These are phyloP conservation scores for Barnardius zonarius DNA, from an alignment of 2,113 vertebrate species.

Conservation along the genomic window DNA sequence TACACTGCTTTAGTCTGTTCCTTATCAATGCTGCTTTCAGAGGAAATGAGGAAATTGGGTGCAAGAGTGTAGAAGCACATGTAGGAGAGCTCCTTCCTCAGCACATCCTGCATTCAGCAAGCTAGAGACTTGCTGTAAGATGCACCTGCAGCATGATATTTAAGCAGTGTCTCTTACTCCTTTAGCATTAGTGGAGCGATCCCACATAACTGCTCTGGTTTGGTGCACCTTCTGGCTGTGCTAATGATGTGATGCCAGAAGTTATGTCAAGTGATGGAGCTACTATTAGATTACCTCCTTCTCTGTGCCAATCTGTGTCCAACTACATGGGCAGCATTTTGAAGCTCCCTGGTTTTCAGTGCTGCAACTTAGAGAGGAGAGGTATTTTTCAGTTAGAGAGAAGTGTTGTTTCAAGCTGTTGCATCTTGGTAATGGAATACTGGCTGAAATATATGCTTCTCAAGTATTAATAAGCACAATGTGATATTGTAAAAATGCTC, in stretches of 20 bases:
- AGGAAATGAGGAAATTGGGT: not conserved
- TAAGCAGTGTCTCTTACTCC: not conserved
- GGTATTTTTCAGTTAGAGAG: not conserved
- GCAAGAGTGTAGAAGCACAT: not conserved
- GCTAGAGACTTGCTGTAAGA: not conserved
- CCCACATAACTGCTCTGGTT: not conserved
- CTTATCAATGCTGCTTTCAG: not conserved
- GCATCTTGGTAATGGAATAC: not conserved
- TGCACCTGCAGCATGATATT: not conserved
- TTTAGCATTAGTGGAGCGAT: not conserved
- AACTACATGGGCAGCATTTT: not conserved
- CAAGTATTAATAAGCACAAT: not conserved
- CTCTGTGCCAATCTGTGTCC: not conserved
- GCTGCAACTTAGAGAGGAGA: not conserved
- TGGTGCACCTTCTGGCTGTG: not conserved
- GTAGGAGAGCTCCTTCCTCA: not conserved
- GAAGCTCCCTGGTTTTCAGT: not conserved
- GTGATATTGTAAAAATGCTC: not conserved
- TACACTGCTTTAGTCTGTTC: not conserved
- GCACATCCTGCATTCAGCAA: not conserved
- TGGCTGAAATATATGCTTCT: not conserved
- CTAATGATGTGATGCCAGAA: not conserved
- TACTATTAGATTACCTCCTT: not conserved
- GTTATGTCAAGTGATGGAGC: not conserved
- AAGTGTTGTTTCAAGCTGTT: not conserved